Evolutionary conservation across 2,888 invertebrate genomes (phyloP).

Genomic region (Parelbella ahira): DNA sequence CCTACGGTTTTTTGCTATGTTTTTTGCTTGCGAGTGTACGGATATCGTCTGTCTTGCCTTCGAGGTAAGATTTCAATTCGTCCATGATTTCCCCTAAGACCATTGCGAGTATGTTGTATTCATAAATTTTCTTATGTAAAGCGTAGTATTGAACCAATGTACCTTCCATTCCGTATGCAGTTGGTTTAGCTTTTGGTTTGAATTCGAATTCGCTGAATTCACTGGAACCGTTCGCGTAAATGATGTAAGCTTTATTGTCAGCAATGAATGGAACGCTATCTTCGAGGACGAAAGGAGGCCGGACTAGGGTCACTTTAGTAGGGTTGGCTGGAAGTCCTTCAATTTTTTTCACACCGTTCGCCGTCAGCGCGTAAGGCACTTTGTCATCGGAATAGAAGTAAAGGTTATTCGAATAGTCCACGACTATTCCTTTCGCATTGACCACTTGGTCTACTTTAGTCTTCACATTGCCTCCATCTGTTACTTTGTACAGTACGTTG

Average conservation of each 20-base stretch:
- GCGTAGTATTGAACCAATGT: constrained; percentile 51
- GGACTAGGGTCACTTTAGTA: constrained; percentile 40
- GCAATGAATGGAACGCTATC: constrained; percentile 42
- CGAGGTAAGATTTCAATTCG: constrained; percentile 38
- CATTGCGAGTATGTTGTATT: constrained; percentile 46
- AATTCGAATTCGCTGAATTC: constrained; percentile 38
- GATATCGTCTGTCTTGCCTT: constrained; percentile 38
- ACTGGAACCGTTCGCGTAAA: constrained; percentile 45
- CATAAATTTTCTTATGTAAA: constrained; percentile 57
- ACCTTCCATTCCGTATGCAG: constrained; percentile 51
- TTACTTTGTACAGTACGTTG: constrained; percentile 50
- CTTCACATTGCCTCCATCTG: constrained; percentile 49
- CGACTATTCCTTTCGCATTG: constrained; percentile 48
- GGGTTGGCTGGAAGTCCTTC: constrained; percentile 46
- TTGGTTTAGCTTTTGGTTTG: constrained; percentile 36
- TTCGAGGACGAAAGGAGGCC: constrained; percentile 44
- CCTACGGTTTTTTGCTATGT: too few species aligned
- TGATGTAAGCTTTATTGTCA: constrained; percentile 41
- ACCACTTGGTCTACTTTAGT: constrained; percentile 41
- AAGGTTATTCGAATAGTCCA: constrained; percentile 52
- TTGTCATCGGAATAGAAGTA: constrained; percentile 49
- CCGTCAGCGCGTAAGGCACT: constrained; percentile 39
- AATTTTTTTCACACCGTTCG: constrained; percentile 42
- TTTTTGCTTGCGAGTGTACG: constrained; percentile 35
- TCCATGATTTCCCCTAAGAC: constrained; percentile 30